Evolutionary conservation across 2,113 vertebrate genomes (phyloP).

Genomic region (cattle (Bos taurus)): DNA sequence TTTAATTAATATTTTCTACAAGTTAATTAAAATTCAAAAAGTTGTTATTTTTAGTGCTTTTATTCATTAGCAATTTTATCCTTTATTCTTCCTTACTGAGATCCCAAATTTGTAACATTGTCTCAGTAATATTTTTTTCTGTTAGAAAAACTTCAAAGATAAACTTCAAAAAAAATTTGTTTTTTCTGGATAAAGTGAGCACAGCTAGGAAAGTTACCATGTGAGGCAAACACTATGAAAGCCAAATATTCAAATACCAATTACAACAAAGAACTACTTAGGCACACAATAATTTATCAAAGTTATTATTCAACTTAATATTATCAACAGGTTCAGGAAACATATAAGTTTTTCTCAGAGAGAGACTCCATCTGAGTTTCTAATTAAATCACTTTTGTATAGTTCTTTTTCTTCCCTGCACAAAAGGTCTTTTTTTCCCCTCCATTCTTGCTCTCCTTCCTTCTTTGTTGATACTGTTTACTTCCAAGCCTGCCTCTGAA

Average conservation of each 20-base stretch:
- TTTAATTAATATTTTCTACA: neutral
- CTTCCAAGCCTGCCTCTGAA: conserved; percentile 79
- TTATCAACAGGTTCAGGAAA: conserved; percentile 74
- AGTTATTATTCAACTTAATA: conserved; percentile 66
- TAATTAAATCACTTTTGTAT: conserved; percentile 80
- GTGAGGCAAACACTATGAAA: conserved; percentile 43
- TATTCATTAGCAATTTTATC: neutral
- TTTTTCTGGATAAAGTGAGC: neutral
- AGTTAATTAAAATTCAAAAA: neutral
- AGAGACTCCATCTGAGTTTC: conserved; percentile 70
- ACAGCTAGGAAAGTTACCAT: neutral
- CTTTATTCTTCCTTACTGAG: neutral
- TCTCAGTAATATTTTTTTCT: neutral
- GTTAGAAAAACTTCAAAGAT: neutral
- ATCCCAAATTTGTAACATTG: neutral
- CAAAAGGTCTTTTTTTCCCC: conserved; percentile 77
- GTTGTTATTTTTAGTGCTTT: neutral
- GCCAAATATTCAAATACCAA: conserved; percentile 43
- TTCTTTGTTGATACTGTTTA: conserved; percentile 82
- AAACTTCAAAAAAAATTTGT: neutral
- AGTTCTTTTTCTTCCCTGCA: conserved; percentile 72
- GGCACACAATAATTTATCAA: conserved; percentile 57
- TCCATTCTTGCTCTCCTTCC: conserved; percentile 66
- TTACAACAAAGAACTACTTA: conserved; percentile 65
- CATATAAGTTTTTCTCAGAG: conserved; percentile 70